These are phyloP conservation scores for Schrankia costaestrigalis DNA, from an alignment of 2,888 invertebrate genomes.

Conservation along the genomic window DNA sequence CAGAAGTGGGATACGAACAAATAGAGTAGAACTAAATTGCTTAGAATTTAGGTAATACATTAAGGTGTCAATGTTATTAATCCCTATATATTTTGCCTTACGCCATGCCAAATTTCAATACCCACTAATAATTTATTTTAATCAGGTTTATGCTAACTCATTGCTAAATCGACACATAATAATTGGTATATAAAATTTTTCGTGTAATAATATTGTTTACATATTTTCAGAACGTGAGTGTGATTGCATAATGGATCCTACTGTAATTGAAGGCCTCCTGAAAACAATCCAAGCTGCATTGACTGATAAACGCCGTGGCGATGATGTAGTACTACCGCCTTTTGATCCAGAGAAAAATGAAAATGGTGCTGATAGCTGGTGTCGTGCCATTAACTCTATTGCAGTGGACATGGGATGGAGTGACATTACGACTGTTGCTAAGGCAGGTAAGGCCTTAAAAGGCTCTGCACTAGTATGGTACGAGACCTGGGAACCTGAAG, in stretches of 20 bases:
- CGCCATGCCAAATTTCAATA: too few species aligned
- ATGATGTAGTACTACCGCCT: conserved; percentile 10
- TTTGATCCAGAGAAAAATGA: conserved; percentile 13
- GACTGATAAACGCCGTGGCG: conserved; percentile 2
- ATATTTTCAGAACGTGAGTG: background rate
- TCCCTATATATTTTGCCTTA: too few species aligned
- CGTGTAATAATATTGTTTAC: too few species aligned
- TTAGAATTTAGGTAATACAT: too few species aligned
- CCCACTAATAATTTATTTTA: too few species aligned
- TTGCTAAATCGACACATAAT: too few species aligned
- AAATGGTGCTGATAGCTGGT: conserved; percentile 24
- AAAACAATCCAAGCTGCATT: conserved; percentile 9
- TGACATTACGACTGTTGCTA: conserved; percentile 13
- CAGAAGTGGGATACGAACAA: background rate
- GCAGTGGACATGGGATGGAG: conserved; percentile 14
- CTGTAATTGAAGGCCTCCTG: conserved; percentile 2
- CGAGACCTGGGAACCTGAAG: conserved; percentile 10
- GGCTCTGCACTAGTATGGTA: conserved; percentile 27
- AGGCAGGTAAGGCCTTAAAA: conserved; percentile 25
- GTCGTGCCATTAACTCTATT: conserved; percentile 15
- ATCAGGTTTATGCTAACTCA: too few species aligned
- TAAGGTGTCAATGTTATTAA: too few species aligned
- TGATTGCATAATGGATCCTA: conserved; percentile 11
- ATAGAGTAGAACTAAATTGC: background rate
- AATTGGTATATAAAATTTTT: too few species aligned